A percentile compares a stretch with the other conserved stretches of the same genome.
These are phyloP conservation scores for Cephus pygmeus DNA, from an alignment of 2,888 invertebrate genomes.

Conservation along the genomic window DNA sequence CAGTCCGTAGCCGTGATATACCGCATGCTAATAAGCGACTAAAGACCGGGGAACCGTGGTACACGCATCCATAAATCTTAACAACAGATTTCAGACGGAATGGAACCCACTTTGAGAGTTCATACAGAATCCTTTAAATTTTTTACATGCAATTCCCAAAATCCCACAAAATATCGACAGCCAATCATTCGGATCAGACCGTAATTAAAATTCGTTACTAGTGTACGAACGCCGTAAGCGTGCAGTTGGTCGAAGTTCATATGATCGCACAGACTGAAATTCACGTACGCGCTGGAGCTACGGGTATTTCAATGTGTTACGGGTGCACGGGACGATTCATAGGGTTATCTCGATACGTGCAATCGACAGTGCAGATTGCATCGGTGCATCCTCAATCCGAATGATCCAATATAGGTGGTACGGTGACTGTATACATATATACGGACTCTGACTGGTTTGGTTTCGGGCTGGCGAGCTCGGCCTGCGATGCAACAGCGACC, in stretches of 20 bases:
- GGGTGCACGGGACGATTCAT: background rate
- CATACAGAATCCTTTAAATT: background rate
- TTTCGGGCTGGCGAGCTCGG: background rate
- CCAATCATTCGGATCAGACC: background rate
- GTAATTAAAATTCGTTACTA: background rate
- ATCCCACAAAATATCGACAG: background rate
- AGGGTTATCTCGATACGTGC: conserved; percentile 41
- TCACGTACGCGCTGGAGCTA: conserved; percentile 20
- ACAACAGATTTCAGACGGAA: conserved; percentile 21
- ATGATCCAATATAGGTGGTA: background rate
- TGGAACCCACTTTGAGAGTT: background rate
- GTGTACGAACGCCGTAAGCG: background rate
- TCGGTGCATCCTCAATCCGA: background rate
- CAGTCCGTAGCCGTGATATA: conserved; percentile 60
- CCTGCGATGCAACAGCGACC: conserved; percentile 63
- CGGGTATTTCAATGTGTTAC: conserved; percentile 3
- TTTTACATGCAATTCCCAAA: background rate
- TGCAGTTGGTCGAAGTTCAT: conserved; percentile 21
- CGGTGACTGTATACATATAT: background rate
- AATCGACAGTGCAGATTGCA: conserved; percentile 43
- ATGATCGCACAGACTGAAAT: conserved; percentile 10
- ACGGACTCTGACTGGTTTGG: background rate
- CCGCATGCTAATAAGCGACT: conserved; percentile 67
- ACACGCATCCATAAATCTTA: conserved; percentile 60
- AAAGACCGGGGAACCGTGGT: conserved; percentile 62